phyloP scores from a whole-genome alignment of 1,140 invertebrate genomes.

The Brachionus rotundiformis region DNA sequence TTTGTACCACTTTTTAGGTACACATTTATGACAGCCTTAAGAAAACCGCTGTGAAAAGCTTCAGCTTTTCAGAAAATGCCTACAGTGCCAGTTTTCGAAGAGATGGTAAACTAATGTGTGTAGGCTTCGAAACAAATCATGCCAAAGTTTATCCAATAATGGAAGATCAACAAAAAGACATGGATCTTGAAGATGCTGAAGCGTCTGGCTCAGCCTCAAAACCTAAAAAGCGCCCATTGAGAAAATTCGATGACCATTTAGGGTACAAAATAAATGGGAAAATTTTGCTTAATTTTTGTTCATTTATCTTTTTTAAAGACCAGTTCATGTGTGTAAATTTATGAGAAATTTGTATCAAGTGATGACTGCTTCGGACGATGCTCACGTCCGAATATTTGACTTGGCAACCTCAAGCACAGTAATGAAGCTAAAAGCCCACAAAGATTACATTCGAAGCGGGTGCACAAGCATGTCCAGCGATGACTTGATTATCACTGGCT shows the following conservation, averaged over 20 bases:
- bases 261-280: background rate
- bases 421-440: constrained; percentile 72
- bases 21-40: constrained; percentile 88
- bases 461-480: constrained; percentile 57
- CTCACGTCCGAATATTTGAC: constrained; percentile 83
- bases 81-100: constrained; percentile 79
- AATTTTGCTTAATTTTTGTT: background rate
- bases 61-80: constrained; percentile 81
- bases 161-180: constrained; percentile 72
- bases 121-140: constrained; percentile 82
- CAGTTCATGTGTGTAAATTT: constrained; percentile 82
- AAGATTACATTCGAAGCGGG: constrained; percentile 63
- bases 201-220: background rate
- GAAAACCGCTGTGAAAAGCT: constrained; percentile 78
- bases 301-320: constrained; percentile 63
- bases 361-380: constrained; percentile 89
- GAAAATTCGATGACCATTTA: constrained; percentile 51
- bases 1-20: constrained; percentile 61
- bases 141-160: constrained; percentile 80
- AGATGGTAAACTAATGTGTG: constrained; percentile 79
- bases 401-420: constrained; percentile 77
- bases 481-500: constrained; percentile 67
- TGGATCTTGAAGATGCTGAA: constrained; percentile 61
- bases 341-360: constrained; percentile 76
- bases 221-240: constrained; percentile 40